phyloP scores from a whole-genome alignment of 2,113 vertebrate genomes.

The Erpornis zantholeuca region DNA sequence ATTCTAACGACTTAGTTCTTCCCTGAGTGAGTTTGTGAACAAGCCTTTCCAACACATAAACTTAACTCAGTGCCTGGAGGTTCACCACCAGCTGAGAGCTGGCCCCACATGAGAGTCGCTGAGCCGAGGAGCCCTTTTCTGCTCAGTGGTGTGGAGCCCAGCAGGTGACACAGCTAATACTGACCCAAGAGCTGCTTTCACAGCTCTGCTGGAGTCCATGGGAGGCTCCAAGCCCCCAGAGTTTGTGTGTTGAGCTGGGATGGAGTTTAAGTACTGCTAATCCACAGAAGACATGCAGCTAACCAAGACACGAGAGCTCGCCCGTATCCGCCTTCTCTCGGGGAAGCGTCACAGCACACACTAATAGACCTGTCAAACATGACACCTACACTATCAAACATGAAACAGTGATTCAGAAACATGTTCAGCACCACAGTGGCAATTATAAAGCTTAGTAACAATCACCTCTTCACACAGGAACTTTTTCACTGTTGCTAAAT shows the following conservation, averaged over 20 bases:
- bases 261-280: not conserved
- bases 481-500: not conserved
- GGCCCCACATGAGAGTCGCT: not conserved
- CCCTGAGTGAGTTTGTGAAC: not conserved
- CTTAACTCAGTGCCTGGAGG: not conserved
- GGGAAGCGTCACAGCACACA: not conserved
- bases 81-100: not conserved
- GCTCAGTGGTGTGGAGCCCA: not conserved
- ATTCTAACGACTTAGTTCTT: not conserved
- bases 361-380: not conserved
- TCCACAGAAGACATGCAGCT: not conserved
- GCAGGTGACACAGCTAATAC: not conserved
- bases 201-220: not conserved
- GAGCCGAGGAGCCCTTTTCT: not conserved
- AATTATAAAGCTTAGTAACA: not conserved
- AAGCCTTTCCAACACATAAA: not conserved
- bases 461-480: not conserved
- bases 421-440: not conserved
- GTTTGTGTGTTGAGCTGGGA: not conserved
- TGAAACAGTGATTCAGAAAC: not conserved
- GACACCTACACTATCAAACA: not conserved
- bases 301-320: not conserved
- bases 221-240: not conserved
- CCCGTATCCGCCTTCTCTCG: accelerated
- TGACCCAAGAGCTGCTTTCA: not conserved